These are phyloP conservation scores for Plebejus argus DNA, from an alignment of 2,888 invertebrate genomes.

Conservation along the genomic window DNA sequence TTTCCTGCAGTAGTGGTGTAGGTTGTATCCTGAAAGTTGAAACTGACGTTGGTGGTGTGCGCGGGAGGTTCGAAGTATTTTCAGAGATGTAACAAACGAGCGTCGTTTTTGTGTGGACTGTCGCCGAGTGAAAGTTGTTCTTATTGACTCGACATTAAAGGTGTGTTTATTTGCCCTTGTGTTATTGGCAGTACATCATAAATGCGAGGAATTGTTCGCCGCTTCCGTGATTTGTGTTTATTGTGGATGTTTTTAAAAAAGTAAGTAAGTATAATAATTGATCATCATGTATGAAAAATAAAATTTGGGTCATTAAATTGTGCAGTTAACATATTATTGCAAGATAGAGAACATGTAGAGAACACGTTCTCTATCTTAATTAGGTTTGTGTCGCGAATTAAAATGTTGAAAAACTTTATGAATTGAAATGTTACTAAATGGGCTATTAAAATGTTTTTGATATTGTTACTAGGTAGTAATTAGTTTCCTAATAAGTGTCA, in stretches of 20 bases:
- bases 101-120: slow-evolving; percentile 36
- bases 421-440: not conserved
- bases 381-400: not conserved
- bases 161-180: slow-evolving; percentile 56
- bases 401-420: too few species aligned
- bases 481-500: not conserved
- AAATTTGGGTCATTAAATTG: not conserved
- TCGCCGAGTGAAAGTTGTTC: slow-evolving; percentile 65
- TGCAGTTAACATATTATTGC: not conserved
- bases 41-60: slow-evolving; percentile 59
- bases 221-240: slow-evolving; percentile 49
- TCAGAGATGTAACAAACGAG: slow-evolving; percentile 38
- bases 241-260: not conserved
- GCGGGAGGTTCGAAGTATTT: slow-evolving; percentile 63
- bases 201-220: slow-evolving; percentile 57
- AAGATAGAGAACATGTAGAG: not conserved
- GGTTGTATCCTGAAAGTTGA: slow-evolving; percentile 51
- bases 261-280: slow-evolving; percentile 27
- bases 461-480: not conserved
- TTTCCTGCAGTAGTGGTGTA: slow-evolving; percentile 43
- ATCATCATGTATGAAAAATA: slow-evolving; percentile 29
- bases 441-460: not conserved
- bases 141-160: slow-evolving; percentile 61
- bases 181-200: slow-evolving; percentile 66
- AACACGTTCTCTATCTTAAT: slow-evolving; percentile 26